A percentile compares a stretch with the other conserved stretches of the same genome.
Conservation (phyloP, 2,113 vertebrate genomes). For the Harpagus bidentatus region DNA sequence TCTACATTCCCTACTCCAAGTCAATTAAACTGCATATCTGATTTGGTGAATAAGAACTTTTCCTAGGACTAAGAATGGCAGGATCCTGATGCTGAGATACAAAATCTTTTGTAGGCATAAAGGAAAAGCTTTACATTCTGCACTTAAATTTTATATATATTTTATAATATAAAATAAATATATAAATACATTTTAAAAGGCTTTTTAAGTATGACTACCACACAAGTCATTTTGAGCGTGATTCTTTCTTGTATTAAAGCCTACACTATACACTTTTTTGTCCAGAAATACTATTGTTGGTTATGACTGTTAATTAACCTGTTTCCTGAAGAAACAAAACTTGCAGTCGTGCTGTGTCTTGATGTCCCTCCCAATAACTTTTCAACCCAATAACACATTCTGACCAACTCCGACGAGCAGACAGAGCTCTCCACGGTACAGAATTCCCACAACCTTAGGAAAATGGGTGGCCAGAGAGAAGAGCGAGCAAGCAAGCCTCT, state of each 20-base stretch:
- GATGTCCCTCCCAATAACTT: neutral
- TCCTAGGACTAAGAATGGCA: neutral
- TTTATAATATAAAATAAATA: too few relatives aligned
- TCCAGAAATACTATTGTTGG: neutral
- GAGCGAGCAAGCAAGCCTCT: neutral
- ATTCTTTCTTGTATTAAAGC: neutral
- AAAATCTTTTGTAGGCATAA: neutral
- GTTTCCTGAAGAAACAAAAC: neutral
- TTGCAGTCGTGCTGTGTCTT: neutral
- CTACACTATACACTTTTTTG: rapidly evolving
- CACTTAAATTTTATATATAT: neutral
- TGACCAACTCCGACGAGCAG: neutral
- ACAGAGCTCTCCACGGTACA: rapidly evolving
- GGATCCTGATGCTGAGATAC: neutral
- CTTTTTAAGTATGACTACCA: neutral
- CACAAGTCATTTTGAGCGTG: neutral
- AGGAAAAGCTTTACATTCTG: neutral
- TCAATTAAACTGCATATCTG: neutral
- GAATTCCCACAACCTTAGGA: neutral
- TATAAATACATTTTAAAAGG: neutral
- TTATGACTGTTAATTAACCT: neutral
- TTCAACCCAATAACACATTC: neutral
- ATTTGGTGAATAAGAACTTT: neutral
- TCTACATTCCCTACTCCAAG: neutral
- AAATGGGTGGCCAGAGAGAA: neutral